phyloP scores from a whole-genome alignment of 2,797 vertebrate genomes.

The Lophura swinhoii region DNA sequence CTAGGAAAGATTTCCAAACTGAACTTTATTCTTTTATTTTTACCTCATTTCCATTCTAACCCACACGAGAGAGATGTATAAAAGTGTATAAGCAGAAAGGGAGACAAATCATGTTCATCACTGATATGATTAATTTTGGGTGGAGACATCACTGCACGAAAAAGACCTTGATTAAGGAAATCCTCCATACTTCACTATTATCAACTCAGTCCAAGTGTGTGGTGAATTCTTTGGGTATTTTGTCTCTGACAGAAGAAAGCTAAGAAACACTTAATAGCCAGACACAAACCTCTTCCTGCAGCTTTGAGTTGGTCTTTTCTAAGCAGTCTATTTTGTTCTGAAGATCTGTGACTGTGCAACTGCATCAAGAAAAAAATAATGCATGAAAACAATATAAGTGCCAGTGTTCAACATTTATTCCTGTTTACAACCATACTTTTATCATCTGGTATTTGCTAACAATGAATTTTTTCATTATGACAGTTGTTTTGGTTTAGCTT shows the following conservation, averaged over 20 bases:
- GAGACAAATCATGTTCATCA: background rate
- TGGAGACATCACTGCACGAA: background rate
- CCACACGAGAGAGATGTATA: background rate
- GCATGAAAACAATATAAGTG: background rate
- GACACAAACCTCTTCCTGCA: conserved; percentile 93
- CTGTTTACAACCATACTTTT: background rate
- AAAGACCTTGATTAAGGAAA: background rate
- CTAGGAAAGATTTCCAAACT: background rate
- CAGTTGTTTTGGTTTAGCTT: background rate
- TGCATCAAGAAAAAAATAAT: conserved; percentile 50
- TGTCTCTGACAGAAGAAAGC: background rate
- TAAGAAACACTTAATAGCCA: background rate
- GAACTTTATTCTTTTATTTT: background rate
- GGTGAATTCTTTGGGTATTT: background rate
- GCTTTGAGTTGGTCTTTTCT: conserved; percentile 96
- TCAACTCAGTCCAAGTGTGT: background rate
- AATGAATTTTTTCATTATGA: background rate
- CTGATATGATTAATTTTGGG: background rate
- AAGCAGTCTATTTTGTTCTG: conserved; percentile 95
- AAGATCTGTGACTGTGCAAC: conserved; percentile 94
- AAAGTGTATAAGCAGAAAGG: background rate
- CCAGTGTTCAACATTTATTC: background rate
- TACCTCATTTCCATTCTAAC: background rate
- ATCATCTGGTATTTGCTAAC: background rate
- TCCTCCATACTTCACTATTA: background rate